Conservation (phyloP, 2,797 vertebrate genomes). For the Sebastes kiyomatsui region DNA sequence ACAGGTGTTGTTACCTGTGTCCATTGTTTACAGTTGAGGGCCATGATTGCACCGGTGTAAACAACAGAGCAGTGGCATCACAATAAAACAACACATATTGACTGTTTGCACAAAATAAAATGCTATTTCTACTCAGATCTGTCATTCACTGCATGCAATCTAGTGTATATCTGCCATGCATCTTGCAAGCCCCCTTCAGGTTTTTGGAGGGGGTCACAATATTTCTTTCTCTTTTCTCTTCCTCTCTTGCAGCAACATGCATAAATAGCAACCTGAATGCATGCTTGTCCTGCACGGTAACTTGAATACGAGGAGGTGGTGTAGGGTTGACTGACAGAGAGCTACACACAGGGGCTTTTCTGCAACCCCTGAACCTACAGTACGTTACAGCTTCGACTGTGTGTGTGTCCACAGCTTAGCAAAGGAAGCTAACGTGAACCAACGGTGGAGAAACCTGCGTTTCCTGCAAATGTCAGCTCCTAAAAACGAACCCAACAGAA, state of each 20-base stretch:
- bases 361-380: slow-evolving; percentile 58
- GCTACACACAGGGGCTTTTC: slow-evolving; percentile 25
- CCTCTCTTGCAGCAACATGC: neutral
- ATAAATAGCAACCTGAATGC: neutral
- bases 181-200: neutral
- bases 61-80: neutral
- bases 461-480: slow-evolving; percentile 66
- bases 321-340: slow-evolving; percentile 27
- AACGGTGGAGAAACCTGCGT: slow-evolving; percentile 28
- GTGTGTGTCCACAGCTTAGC: slow-evolving; percentile 52
- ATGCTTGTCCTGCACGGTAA: neutral
- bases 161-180: neutral
- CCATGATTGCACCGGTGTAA: neutral
- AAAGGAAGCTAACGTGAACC: slow-evolving; percentile 66
- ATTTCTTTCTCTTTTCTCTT: neutral
- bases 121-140: neutral
- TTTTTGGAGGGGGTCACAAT: slow-evolving; percentile 1
- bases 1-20: neutral
- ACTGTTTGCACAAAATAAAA: neutral
- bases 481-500: slow-evolving; percentile 21
- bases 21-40: neutral
- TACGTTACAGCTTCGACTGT: slow-evolving; percentile 37
- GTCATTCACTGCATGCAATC: neutral
- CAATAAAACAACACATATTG: neutral
- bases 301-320: slow-evolving; percentile 3